A percentile compares a stretch with the other conserved stretches of the same genome.
Conservation (phyloP, 2,888 invertebrate genomes). For the Dichetophora obliterata region DNA sequence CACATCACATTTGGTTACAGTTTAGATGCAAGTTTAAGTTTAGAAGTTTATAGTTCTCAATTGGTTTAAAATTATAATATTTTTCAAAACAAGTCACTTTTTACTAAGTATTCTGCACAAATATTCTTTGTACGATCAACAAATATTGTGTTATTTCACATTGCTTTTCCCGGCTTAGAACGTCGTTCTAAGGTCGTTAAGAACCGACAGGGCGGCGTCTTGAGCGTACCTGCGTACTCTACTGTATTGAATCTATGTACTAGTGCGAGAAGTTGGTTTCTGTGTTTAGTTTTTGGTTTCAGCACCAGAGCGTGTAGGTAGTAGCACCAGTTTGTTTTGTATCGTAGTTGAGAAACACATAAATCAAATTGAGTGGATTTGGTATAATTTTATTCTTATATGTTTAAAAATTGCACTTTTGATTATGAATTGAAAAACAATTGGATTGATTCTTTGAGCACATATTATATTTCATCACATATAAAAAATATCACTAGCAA, state of each 20-base stretch:
- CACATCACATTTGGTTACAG: no score
- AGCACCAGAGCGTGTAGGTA: slow-evolving; percentile 12
- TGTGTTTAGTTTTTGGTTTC: no score
- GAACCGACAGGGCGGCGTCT: background rate
- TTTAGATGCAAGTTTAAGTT: background rate
- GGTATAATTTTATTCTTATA: background rate
- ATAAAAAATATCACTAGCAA: background rate
- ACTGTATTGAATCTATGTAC: background rate
- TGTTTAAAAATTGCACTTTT: slow-evolving; percentile 17
- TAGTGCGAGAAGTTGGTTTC: no score
- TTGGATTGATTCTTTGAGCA: slow-evolving; percentile 7
- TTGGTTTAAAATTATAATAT: background rate
- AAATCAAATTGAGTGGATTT: background rate
- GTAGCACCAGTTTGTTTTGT: slow-evolving; percentile 7
- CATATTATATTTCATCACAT: background rate
- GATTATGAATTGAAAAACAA: background rate
- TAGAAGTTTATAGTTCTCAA: background rate
- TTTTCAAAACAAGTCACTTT: no score
- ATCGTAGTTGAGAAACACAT: background rate
- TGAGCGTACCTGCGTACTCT: slow-evolving; percentile 28
- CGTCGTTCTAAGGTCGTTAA: background rate
- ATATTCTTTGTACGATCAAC: background rate
- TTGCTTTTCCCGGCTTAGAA: background rate
- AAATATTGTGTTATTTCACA: background rate
- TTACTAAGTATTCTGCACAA: no score